Conservation (phyloP, 2,113 vertebrate species). For the Rhinogobius similis region DNA sequence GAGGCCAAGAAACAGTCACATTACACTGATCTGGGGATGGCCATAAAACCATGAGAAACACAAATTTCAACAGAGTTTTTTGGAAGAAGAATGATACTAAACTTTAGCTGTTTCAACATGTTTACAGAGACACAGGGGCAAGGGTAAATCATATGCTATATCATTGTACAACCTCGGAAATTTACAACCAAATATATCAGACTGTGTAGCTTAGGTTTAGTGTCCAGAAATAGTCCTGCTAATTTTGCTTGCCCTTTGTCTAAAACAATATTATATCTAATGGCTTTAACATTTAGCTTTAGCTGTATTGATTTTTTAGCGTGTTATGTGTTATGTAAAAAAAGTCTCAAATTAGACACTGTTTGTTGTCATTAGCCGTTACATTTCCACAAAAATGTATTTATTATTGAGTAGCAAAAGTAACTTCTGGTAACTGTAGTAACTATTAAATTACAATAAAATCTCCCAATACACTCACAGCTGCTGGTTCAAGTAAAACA, state of each 20-base stretch:
- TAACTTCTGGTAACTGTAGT: too few species aligned
- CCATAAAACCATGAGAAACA: constrained; percentile 18
- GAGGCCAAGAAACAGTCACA: constrained; percentile 25
- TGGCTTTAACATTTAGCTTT: too few species aligned
- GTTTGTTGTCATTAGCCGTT: too few species aligned
- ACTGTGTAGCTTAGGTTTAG: background rate
- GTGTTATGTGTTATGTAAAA: too few species aligned
- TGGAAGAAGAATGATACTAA: background rate
- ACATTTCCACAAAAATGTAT: too few species aligned
- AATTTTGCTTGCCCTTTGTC: background rate
- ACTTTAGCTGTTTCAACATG: background rate
- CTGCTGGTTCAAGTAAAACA: too few species aligned
- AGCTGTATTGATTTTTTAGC: too few species aligned
- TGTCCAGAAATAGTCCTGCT: background rate
- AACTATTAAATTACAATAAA: too few species aligned
- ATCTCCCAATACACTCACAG: too few species aligned
- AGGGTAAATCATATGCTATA: background rate
- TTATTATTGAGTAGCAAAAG: too few species aligned
- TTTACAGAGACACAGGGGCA: background rate
- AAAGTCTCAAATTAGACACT: too few species aligned
- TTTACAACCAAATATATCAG: background rate
- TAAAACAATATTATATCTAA: background rate
- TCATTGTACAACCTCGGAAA: background rate
- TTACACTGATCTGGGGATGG: constrained; percentile 11
- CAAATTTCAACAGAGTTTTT: constrained; percentile 10